Base-by-base conservation (phyloP, 2,797 vertebrate species). In the Gymnopithys bicolor region DNA sequence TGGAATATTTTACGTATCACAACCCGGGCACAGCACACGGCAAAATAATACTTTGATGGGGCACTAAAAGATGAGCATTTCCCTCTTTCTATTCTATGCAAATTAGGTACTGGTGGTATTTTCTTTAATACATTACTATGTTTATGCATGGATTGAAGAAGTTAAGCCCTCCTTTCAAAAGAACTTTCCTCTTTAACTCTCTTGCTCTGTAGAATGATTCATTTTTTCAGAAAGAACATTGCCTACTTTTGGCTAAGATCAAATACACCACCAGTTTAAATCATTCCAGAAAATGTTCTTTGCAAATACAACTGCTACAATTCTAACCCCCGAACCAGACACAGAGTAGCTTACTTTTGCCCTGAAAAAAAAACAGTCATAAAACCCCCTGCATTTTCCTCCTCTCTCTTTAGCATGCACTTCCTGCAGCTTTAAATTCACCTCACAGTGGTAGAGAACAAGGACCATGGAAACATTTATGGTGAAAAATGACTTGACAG, bases 211-310 rank as follows among this genome's bases (percentile, higher is more conserved):
- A 83, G 64, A 90, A 77, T 94, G 85, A 95, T 87, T 94, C 73
- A 88, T 62, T 90, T 89, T 89, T 77, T 75, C 66, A 75, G 19
- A 91, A 86, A 67, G 87, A 88, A 86, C 79, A 89, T 6, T 92
- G 76, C 64, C 94, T 91, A 23, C 91, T 93, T 91, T 87, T 75
- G 78, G 71, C 79, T 87, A 80, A 94, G 59, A 88, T 75, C 48
- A 81, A 88, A 86, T 24, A 76, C 10, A 66, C 80, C 86, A 95
- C 45, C 74, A 73, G 55, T 73, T 91, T 66, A 88, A 79, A 75
- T 69, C 63, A 79, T 37, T 87, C 45, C 83, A 91, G 70, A 94
- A 91, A 87, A 69, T 17, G 21, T 77, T 91, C 71, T 74, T 94
- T 67, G 18, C 37, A 87, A 23, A 37, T 67, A 70, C 37, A 74